Conservation (phyloP, 2,797 vertebrate species). For the Rousettus madagascariensis region DNA sequence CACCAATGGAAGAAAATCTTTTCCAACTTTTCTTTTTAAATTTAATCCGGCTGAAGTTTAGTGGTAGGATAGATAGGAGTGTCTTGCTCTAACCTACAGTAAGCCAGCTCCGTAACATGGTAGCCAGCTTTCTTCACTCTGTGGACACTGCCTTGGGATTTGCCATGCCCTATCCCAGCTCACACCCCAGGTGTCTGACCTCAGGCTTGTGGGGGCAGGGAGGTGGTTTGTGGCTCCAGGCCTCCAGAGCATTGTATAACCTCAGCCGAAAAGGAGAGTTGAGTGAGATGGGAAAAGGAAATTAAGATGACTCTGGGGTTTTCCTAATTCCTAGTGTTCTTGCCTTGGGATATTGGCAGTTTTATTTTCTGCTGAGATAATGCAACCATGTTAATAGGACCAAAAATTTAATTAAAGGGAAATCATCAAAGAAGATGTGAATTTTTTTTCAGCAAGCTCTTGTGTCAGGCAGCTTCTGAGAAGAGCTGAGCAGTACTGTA, state of each 20-base stretch:
- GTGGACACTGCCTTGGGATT: rapidly evolving
- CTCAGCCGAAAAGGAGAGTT: not conserved
- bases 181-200: not conserved
- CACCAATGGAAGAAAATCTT: not conserved
- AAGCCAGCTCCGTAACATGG: not conserved
- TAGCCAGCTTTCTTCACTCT: not conserved
- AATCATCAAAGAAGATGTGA: not conserved
- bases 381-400: not conserved
- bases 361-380: constrained; percentile 52
- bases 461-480: not conserved
- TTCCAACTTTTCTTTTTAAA: not conserved
- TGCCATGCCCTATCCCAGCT: no score
- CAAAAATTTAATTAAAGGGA: not conserved
- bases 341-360: not conserved
- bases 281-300: not conserved
- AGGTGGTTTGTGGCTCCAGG: not conserved
- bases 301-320: not conserved
- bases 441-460: not conserved
- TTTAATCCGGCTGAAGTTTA: not conserved
- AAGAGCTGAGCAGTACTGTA: not conserved
- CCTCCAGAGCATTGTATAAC: not conserved
- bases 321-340: not conserved
- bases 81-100: not conserved
- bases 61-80: not conserved
- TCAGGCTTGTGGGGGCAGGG: not conserved